A percentile compares a stretch with the other conserved stretches of the same genome.
phyloP scores from a whole-genome alignment of 2,888 invertebrate genomes.

The Uloborus plumipes region DNA sequence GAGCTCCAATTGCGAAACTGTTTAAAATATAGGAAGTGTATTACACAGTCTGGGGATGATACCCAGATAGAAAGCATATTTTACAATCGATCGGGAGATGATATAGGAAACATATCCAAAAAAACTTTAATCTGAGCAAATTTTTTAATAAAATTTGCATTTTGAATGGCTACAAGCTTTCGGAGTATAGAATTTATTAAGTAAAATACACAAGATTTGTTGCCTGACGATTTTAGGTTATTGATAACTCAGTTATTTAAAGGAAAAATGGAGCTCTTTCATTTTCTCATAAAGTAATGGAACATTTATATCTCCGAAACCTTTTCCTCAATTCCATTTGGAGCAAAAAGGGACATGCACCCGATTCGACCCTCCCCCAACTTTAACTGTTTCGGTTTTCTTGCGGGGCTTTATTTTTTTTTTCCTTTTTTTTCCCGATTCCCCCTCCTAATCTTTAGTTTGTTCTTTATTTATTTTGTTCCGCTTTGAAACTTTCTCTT shows the following conservation, averaged over 20 bases:
- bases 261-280: slow-evolving; percentile 58
- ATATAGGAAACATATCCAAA: too few species aligned
- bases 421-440: not conserved
- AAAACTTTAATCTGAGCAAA: too few species aligned
- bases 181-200: too few species aligned
- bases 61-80: too few species aligned
- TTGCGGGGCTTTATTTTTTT: slow-evolving; percentile 52
- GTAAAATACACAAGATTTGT: slow-evolving; percentile 1
- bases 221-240: slow-evolving; percentile 27
- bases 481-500: slow-evolving; percentile 64
- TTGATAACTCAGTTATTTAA: slow-evolving; percentile 62
- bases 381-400: slow-evolving; percentile 64
- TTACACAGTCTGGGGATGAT: too few species aligned
- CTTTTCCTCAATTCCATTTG: slow-evolving; percentile 63
- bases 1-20: too few species aligned
- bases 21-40: too few species aligned
- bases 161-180: too few species aligned
- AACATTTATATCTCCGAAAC: slow-evolving; percentile 63
- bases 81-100: too few species aligned
- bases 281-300: slow-evolving; percentile 65
- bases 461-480: slow-evolving; percentile 64
- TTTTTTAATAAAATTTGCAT: too few species aligned
- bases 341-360: slow-evolving; percentile 52
- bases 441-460: slow-evolving; percentile 47
- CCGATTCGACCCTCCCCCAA: slow-evolving; percentile 32